Evolutionary conservation across 1,140 invertebrate genomes (phyloP).

Genomic region (Lucilia cuprina): DNA sequence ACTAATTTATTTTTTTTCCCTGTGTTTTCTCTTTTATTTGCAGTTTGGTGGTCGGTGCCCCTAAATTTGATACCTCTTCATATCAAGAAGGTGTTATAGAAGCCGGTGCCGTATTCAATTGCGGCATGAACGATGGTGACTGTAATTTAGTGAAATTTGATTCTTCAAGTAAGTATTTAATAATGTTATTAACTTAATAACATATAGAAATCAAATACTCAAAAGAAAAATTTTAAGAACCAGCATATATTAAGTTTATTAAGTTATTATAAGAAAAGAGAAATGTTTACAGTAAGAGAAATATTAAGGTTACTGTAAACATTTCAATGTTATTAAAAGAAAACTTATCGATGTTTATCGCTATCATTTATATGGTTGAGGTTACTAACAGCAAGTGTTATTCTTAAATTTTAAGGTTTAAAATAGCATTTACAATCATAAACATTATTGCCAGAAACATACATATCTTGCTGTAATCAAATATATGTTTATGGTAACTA

Average conservation of each 20-base stretch:
- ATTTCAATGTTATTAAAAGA: too few species aligned
- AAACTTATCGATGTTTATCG: too few species aligned
- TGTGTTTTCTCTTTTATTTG: conserved; percentile 48
- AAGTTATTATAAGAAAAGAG: conserved; percentile 12
- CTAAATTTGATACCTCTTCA: conserved; percentile 73
- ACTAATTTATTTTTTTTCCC: neutral
- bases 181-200: neutral
- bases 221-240: neutral
- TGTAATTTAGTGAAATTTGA: conserved; percentile 79
- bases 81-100: conserved; percentile 64
- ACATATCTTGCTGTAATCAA: too few species aligned
- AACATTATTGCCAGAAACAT: too few species aligned
- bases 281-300: neutral
- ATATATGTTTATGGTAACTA: too few species aligned
- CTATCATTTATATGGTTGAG: too few species aligned
- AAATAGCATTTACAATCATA: too few species aligned
- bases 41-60: conserved; percentile 84
- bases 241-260: conserved; percentile 12
- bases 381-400: too few species aligned
- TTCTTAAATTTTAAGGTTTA: too few species aligned
- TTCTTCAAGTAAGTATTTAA: conserved; percentile 68
- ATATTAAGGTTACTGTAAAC: too few species aligned
- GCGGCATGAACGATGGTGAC: conserved; percentile 68
- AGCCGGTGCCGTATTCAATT: conserved; percentile 82
- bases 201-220: neutral